A percentile compares a stretch with the other conserved stretches of the same genome.
phyloP scores from a whole-genome alignment of 2,797 vertebrate genomes.

The Dermochelys coriacea region DNA sequence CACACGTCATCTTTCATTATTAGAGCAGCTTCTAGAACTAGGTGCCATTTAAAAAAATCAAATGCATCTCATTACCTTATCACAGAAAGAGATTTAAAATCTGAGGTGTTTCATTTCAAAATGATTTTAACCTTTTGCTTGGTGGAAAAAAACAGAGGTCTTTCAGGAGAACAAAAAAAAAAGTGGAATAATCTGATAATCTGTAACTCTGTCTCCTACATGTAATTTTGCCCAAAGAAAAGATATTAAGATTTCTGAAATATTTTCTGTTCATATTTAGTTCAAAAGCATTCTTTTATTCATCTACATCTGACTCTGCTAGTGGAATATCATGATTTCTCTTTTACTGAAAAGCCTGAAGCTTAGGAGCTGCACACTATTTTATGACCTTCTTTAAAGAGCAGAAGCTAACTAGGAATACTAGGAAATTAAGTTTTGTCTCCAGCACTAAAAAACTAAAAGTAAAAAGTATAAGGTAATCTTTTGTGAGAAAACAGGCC shows the following conservation, averaged over 20 bases:
- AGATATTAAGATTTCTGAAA: not conserved
- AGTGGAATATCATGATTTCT: not conserved
- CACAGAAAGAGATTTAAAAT: not conserved
- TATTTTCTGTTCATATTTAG: not conserved
- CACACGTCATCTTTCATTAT: slow-evolving; percentile 46
- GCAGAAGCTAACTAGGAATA: not conserved
- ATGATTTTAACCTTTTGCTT: not conserved
- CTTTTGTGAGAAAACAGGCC: not conserved
- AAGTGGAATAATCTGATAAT: not conserved
- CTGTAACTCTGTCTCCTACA: not conserved
- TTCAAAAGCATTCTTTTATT: not conserved
- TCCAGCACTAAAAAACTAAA: not conserved
- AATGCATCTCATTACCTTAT: not conserved
- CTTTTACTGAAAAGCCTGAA: slow-evolving; percentile 1
- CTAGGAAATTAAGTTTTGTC: not conserved
- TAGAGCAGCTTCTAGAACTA: slow-evolving; percentile 35
- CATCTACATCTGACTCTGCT: not conserved
- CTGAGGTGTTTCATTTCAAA: not conserved
- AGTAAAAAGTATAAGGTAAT: not conserved
- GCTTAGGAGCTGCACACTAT: not conserved
- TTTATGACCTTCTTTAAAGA: not conserved
- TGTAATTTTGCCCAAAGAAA: slow-evolving; percentile 9
- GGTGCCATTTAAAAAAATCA: not conserved
- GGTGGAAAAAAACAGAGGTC: not conserved
- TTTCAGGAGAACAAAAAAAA: not conserved